Evolutionary conservation across 2,888 invertebrate genomes (phyloP).

Genomic region (Hyposoter didymator): DNA sequence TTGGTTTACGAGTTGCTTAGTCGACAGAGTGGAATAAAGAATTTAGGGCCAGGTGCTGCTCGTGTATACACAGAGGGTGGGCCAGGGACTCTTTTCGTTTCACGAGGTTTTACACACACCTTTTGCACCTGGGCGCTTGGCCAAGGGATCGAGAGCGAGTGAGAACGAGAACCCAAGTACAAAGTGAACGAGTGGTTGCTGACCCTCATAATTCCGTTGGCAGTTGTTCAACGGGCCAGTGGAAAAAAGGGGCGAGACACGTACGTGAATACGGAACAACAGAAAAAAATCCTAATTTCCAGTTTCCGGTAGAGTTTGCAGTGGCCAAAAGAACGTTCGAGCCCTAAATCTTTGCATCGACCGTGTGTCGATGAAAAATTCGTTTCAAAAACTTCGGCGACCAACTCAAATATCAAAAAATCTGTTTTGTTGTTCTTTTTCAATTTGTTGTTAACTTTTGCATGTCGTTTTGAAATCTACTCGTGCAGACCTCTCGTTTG

Average conservation of each 20-base stretch:
- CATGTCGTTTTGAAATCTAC: too few species aligned
- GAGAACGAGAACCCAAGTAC: constrained; percentile 16
- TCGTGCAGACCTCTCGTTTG: too few species aligned
- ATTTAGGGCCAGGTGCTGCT: constrained; percentile 55
- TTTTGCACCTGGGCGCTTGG: constrained; percentile 62
- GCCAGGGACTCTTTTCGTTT: neutral
- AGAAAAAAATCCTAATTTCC: neutral
- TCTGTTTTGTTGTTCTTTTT: neutral
- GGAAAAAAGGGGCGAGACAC: constrained; percentile 40
- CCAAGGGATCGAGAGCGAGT: constrained; percentile 12
- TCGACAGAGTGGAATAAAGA: neutral
- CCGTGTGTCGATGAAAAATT: neutral
- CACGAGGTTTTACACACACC: constrained; percentile 22
- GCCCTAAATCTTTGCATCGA: neutral
- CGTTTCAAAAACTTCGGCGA: neutral
- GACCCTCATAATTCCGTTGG: constrained; percentile 52
- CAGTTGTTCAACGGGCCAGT: constrained; percentile 58
- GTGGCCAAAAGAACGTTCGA: neutral
- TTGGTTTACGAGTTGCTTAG: neutral
- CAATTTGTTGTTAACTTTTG: neutral
- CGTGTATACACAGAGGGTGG: constrained; percentile 39
- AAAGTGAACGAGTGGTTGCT: constrained; percentile 29
- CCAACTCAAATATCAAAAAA: neutral
- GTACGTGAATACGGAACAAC: neutral
- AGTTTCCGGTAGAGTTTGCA: constrained; percentile 15